Percentiles rank a stretch among this genome's conserved stretches.
These are phyloP conservation scores for Thelaira solivaga DNA, from an alignment of 2,888 invertebrate genomes.

Conservation along the genomic window DNA sequence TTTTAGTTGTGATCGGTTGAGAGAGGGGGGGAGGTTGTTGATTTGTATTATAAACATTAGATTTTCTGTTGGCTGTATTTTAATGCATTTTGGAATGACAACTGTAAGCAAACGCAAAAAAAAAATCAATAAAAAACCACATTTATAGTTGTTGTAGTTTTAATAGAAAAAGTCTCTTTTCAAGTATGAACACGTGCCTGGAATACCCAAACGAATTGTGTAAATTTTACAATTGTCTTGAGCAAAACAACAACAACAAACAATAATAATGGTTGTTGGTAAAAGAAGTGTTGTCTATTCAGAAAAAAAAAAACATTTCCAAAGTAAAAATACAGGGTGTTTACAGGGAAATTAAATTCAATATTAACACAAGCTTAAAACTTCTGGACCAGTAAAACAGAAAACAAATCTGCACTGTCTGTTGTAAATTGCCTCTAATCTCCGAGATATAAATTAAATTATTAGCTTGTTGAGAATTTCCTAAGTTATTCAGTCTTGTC, in stretches of 20 bases:
- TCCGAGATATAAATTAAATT: too few species aligned
- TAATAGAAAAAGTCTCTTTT: conserved; percentile 37
- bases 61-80: not conserved
- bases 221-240: conserved; percentile 31
- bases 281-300: conserved; percentile 12
- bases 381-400: not conserved
- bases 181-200: conserved; percentile 56
- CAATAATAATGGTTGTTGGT: conserved; percentile 13
- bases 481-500: too few species aligned
- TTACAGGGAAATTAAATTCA: not conserved
- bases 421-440: too few species aligned
- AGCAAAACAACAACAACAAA: conserved; percentile 16
- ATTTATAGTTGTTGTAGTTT: not conserved
- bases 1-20: too few species aligned
- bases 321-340: conserved; percentile 38
- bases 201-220: conserved; percentile 43
- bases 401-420: not conserved
- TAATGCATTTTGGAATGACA: not conserved
- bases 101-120: conserved; percentile 1
- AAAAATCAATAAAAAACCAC: conserved; percentile 2
- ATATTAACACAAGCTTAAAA: conserved; percentile 11
- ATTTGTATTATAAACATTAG: conserved; percentile 31
- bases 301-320: conserved; percentile 11
- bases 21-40: too few species aligned
- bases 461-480: too few species aligned